phyloP scores from a whole-genome alignment of 2,113 vertebrate species.

The Lophochroa leadbeateri region DNA sequence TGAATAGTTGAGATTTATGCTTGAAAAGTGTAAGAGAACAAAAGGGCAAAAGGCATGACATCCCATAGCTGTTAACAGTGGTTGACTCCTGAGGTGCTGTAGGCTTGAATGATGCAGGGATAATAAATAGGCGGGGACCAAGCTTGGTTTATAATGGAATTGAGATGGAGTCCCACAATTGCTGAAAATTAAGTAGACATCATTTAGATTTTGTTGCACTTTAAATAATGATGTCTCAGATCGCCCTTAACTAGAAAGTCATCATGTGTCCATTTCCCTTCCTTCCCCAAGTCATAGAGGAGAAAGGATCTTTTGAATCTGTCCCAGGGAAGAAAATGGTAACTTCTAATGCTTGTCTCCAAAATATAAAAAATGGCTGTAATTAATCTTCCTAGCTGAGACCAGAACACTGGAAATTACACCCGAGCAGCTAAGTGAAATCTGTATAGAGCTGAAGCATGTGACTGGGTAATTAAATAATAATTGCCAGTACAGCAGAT shows the following conservation, averaged over 20 bases:
- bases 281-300: background rate
- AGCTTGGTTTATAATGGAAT: background rate
- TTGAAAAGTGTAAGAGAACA: background rate
- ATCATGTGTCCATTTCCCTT: background rate
- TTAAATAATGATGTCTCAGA: background rate
- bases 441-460: background rate
- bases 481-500: background rate
- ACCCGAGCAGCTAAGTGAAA: background rate
- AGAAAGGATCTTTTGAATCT: background rate
- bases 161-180: background rate
- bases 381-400: background rate
- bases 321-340: background rate
- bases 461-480: background rate
- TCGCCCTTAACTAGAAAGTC: background rate
- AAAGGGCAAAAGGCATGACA: background rate
- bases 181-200: background rate
- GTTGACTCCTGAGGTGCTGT: background rate
- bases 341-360: background rate
- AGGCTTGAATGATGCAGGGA: background rate
- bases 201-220: background rate
- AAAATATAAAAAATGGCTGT: background rate
- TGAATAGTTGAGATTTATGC: background rate
- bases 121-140: background rate
- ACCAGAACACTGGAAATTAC: background rate
- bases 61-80: background rate